Evolutionary conservation across 2,113 vertebrate species (phyloP), one percentile per base, ranked within the genome.

Genomic region (Oreochromis niloticus): DNA sequence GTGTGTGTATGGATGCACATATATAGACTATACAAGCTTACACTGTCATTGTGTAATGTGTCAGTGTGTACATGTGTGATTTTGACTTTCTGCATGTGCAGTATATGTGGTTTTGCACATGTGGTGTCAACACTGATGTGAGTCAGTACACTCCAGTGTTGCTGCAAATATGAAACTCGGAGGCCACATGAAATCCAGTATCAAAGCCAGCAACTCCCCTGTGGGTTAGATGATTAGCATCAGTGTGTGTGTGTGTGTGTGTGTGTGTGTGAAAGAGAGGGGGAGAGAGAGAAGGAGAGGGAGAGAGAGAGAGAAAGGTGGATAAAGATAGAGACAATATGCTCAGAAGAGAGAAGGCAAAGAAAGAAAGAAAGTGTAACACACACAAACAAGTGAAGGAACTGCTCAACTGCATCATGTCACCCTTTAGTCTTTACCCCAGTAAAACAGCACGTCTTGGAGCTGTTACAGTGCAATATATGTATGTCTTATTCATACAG

Each of bases 211-310:
- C 79, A 81, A 41, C 81, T 75, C 84, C 87, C 84, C 84, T 86
- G 81, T 81, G 90, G 87, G 81, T 83, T 85, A 79, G 84, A 88
- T 89, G 73, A 90, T 92, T 89, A 94, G 90, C 87, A 83, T 83
- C 46, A 19, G 14, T 82, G 34, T 84, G 80, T 56, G 83, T 85
- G 39, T 63, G 82, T 63, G 56, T 56, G 54, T 48, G 66, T 48
- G 83, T 68, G 79, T 52, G 59, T 32, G 80, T 78, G 81, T 19
- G 57, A n/a, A n/a, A n/a, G n/a, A n/a, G n/a, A n/a, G n/a, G 8
- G 61, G 7, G 52, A 13, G 34, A 19, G 7, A 16, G n/a, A 27
- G 24, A 1, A 0, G 4, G 11, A 3, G 71, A 7, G 30, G 0
- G 12, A 17, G 10, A 48, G 85, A 17, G 43, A 32, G 30, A 66